Percentiles rank a stretch among this genome's conserved stretches.
Evolutionary conservation across 2,113 vertebrate species (phyloP).

Genomic region (Panthera uncia): DNA sequence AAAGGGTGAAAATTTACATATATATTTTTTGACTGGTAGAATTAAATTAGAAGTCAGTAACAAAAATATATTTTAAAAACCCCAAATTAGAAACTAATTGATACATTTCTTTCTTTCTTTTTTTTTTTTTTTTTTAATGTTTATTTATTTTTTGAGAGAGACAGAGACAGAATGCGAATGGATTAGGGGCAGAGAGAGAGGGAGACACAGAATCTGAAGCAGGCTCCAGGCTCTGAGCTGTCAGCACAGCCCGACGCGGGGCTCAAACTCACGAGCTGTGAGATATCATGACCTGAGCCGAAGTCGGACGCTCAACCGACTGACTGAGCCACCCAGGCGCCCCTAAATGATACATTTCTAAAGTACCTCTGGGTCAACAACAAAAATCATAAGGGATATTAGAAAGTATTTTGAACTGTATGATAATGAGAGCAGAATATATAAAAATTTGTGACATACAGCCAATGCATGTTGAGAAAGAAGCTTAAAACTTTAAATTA

Average conservation of each 20-base stretch:
- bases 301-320: too few relatives aligned
- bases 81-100: neutral
- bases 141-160: too few relatives aligned
- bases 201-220: too few relatives aligned
- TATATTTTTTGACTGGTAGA: neutral
- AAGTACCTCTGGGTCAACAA: neutral
- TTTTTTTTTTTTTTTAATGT: neutral
- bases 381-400: neutral
- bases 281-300: too few relatives aligned
- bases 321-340: too few relatives aligned
- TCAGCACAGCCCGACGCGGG: too few relatives aligned
- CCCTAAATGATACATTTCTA: neutral
- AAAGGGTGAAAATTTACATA: neutral
- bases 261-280: too few relatives aligned
- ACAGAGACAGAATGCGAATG: too few relatives aligned
- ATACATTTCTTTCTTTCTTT: too few relatives aligned
- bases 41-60: neutral
- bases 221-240: too few relatives aligned
- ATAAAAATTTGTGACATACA: neutral
- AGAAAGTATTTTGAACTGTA: constrained; percentile 5
- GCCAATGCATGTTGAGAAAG: neutral
- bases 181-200: too few relatives aligned
- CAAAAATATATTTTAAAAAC: neutral
- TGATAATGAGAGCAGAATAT: neutral
- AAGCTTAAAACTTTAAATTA: neutral